Evolutionary conservation across 2,888 invertebrate species (phyloP).

Genomic region (Gasteruption jaculator): DNA sequence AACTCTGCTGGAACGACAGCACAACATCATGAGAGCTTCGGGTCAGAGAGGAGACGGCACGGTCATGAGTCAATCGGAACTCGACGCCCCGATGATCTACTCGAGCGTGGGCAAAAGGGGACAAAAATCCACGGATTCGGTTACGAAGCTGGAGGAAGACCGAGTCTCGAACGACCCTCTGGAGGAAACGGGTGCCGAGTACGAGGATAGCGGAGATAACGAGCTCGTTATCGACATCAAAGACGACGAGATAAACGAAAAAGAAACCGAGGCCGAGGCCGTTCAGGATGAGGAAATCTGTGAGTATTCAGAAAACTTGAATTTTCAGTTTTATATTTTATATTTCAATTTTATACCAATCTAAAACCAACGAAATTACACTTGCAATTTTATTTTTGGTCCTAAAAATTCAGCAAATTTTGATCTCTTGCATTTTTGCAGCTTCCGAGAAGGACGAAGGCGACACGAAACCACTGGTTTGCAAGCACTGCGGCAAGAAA

Average conservation of each 20-base stretch:
- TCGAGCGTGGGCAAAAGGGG: no score
- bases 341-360: background rate
- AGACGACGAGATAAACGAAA: slow-evolving; percentile 27
- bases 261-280: slow-evolving; percentile 15
- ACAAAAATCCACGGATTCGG: no score
- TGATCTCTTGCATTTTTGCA: slow-evolving; percentile 5
- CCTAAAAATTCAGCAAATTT: background rate
- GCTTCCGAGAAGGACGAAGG: slow-evolving; percentile 9
- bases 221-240: slow-evolving; percentile 31
- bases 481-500: slow-evolving; percentile 41
- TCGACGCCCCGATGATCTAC: no score
- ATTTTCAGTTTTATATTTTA: background rate
- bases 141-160: no score
- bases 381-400: background rate
- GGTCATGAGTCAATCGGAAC: no score
- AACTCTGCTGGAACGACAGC: slow-evolving; percentile 34
- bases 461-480: slow-evolving; percentile 27
- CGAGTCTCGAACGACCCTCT: background rate
- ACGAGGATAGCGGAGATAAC: slow-evolving; percentile 30
- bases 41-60: no score
- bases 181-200: slow-evolving; percentile 22
- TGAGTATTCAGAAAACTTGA: background rate
- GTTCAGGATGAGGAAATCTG: slow-evolving; percentile 23
- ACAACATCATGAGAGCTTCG: slow-evolving; percentile 31
- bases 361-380: background rate